Percentiles rank a stretch among this genome's conserved stretches.
Conservation (phyloP, 2,113 vertebrate genomes). For the Accipiter virgatus region DNA sequence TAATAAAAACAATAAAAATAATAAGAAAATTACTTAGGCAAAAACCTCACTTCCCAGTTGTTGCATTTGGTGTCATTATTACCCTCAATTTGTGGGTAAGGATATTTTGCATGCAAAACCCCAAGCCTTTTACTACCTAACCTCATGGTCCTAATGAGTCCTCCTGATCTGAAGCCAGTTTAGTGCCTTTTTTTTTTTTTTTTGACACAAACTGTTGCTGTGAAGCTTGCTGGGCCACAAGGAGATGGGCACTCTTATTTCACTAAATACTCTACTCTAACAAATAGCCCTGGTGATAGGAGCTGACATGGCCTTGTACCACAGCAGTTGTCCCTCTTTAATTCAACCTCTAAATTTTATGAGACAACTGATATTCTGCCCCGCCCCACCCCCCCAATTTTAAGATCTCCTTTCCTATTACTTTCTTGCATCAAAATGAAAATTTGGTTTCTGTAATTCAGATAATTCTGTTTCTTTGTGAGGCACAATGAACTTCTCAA, state of each 20-base stretch:
- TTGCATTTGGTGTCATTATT: background rate
- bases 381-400: background rate
- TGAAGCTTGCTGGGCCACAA: too few relatives aligned
- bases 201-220: too few relatives aligned
- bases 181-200: background rate
- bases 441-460: background rate
- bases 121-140: background rate
- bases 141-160: fast-evolving
- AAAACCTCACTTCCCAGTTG: background rate
- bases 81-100: background rate
- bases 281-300: background rate
- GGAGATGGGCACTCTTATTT: background rate
- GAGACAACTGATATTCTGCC: too few relatives aligned
- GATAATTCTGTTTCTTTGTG: background rate
- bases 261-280: fast-evolving
- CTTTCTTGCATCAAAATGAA: background rate
- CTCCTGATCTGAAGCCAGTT: background rate
- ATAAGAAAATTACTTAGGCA: background rate
- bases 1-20: background rate
- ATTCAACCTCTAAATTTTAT: background rate
- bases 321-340: background rate
- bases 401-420: background rate
- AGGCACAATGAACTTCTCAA: too few relatives aligned
- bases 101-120: background rate
- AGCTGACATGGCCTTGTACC: fast-evolving